Evolutionary conservation across 2,888 invertebrate genomes (phyloP), one percentile per base, ranked within the genome.

Genomic region (Thysanoteuthis rhombus): DNA sequence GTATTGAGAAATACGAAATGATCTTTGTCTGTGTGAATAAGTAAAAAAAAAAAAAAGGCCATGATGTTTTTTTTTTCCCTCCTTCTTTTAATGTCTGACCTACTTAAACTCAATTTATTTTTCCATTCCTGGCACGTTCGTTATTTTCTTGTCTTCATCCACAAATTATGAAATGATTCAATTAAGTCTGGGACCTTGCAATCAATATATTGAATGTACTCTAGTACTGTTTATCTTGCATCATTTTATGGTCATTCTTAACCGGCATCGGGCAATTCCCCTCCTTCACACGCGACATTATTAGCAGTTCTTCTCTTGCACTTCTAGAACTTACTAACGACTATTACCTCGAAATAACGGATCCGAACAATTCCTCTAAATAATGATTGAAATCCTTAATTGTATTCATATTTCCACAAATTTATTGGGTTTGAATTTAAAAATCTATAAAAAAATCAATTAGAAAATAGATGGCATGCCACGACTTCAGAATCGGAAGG

Each of bases 81-180:
- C 0, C 47, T 52, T 1, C 16, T 8, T 8, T n/a, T 12, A 2
- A 10, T n/a, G n/a, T 32, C n/a, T 75, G 75, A 75, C 75, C 75
- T 75, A 75, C n/a, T n/a, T 75, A n/a, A 3, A 1, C n/a, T n/a
- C n/a, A 1, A 1, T 52, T 52, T 25, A 1, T 45, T 52, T 52
- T 52, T 75, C 0, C 19, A n/a, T n/a, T n/a, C n/a, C n/a, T n/a
- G 75, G n/a, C 75, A 75, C 75, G 75, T 75, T n/a, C 75, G 32
- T n/a, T n/a, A 8, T n/a, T 19, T 75, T 75, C n/a, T 47, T 47
- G 47, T 47, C 47, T 52, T 52, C 47, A 52, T 52, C 47, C 2
- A 2, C 4, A 25, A 12, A n/a, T n/a, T 1, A 75, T n/a, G 16
- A n/a, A n/a, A 75, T n/a, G 1, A 1, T 4, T 16, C 1, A 1